phyloP scores from a whole-genome alignment of 2,888 invertebrate genomes.

The Limulus polyphemus region DNA sequence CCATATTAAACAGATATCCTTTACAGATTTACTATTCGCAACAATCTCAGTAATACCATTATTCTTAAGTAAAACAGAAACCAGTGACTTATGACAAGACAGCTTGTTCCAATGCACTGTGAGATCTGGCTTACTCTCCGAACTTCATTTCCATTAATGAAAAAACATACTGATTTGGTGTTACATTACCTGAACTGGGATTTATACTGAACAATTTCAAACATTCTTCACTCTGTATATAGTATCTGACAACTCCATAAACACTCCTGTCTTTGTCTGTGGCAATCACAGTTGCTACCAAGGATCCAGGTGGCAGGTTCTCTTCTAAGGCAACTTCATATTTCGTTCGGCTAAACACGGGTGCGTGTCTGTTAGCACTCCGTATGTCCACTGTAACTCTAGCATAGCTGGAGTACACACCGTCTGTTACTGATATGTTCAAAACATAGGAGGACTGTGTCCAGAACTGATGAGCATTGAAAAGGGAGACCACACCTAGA shows the following conservation, averaged over 20 bases:
- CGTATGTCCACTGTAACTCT: slow-evolving; percentile 34
- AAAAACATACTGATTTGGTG: no score
- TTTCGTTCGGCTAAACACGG: slow-evolving; percentile 61
- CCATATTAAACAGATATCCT: no score
- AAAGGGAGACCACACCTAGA: slow-evolving; percentile 51
- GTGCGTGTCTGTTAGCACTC: slow-evolving; percentile 58
- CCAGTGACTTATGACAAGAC: no score
- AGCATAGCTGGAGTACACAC: slow-evolving; percentile 81
- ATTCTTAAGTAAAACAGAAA: no score
- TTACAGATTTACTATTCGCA: no score
- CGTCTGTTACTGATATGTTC: slow-evolving; percentile 90
- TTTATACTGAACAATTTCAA: slow-evolving; percentile 38
- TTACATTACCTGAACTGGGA: slow-evolving; percentile 38
- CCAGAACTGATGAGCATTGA: slow-evolving; percentile 60
- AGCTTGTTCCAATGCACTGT: no score
- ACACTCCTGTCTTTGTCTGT: slow-evolving; percentile 68
- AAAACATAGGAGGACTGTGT: slow-evolving; percentile 53
- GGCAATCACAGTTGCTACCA: slow-evolving; percentile 64
- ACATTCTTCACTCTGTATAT: slow-evolving; percentile 35
- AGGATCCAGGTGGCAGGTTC: slow-evolving; percentile 60
- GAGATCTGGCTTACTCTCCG: no score
- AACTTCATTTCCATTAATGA: no score
- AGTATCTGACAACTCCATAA: slow-evolving; percentile 49
- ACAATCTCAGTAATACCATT: no score
- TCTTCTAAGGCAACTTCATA: slow-evolving; percentile 68